These are phyloP conservation scores for Novumbra hubbsi DNA, from an alignment of 2,797 vertebrate genomes.

Conservation along the genomic window DNA sequence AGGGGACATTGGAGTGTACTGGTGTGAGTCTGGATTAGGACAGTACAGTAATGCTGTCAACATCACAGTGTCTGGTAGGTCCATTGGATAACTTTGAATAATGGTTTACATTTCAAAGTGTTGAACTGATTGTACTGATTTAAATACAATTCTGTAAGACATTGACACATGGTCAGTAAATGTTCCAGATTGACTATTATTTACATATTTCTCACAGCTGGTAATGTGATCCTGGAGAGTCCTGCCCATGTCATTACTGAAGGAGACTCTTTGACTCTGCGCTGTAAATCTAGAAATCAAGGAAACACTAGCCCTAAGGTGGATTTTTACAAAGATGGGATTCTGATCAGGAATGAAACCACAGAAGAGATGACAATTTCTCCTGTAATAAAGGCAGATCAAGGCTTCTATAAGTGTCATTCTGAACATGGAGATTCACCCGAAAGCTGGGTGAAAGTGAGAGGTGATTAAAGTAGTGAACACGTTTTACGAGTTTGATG, in stretches of 20 bases:
- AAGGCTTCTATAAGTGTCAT: neutral
- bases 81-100: neutral
- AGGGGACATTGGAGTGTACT: slow-evolving; percentile 10
- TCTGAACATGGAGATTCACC: neutral
- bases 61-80: slow-evolving; percentile 3
- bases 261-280: neutral
- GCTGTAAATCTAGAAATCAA: neutral
- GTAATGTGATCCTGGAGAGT: neutral
- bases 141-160: neutral
- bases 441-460: neutral
- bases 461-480: neutral
- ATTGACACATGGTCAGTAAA: neutral
- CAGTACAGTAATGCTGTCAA: slow-evolving; percentile 11
- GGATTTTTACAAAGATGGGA: neutral
- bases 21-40: slow-evolving; percentile 11
- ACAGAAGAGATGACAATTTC: neutral
- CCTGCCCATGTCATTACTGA: too few species aligned
- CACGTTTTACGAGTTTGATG: neutral
- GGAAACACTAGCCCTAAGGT: too few species aligned
- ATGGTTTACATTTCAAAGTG: neutral
- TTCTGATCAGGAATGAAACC: neutral
- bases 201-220: neutral
- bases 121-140: neutral
- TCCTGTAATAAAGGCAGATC: neutral
- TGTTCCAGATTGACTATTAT: neutral